phyloP scores from a whole-genome alignment of 2,113 vertebrate genomes.

The Aptenodytes patagonicus region DNA sequence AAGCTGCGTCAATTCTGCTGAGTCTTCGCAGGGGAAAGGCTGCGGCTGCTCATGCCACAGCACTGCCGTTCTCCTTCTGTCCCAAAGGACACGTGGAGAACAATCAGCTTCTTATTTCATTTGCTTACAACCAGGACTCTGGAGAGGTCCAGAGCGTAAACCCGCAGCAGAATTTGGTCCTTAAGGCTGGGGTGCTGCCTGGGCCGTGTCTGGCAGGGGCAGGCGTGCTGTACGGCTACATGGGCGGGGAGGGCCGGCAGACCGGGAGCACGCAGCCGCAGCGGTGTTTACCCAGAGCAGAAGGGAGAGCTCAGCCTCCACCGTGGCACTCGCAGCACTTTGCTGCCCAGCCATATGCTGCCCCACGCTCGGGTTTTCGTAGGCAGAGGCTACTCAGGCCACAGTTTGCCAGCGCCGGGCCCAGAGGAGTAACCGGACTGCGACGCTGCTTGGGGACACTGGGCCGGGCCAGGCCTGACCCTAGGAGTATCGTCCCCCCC shows the following conservation, averaged over 20 bases:
- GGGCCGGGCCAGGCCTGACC: background rate
- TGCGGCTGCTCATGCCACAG: background rate
- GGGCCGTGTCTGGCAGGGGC: background rate
- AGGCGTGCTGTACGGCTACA: fast-evolving
- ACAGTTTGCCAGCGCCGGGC: background rate
- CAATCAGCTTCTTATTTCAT: background rate
- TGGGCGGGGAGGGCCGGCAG: background rate
- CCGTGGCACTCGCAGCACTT: background rate
- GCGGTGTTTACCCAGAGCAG: background rate
- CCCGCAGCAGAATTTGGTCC: background rate
- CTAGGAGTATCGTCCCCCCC: too few species aligned
- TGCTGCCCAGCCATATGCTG: background rate
- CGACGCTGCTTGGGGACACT: background rate
- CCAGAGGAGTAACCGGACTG: fast-evolving
- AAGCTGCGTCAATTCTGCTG: background rate
- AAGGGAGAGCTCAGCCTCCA: background rate
- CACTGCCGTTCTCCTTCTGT: fast-evolving
- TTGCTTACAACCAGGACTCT: background rate
- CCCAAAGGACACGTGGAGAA: background rate
- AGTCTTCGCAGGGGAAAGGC: background rate
- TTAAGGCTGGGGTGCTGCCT: background rate
- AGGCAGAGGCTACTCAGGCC: background rate
- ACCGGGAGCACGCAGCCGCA: background rate
- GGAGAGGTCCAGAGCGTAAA: background rate
- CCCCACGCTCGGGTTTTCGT: fast-evolving